Percentiles rank a stretch among this genome's conserved stretches.
Conservation (phyloP, 1,140 invertebrate genomes). For the Halictus rubicundus region DNA sequence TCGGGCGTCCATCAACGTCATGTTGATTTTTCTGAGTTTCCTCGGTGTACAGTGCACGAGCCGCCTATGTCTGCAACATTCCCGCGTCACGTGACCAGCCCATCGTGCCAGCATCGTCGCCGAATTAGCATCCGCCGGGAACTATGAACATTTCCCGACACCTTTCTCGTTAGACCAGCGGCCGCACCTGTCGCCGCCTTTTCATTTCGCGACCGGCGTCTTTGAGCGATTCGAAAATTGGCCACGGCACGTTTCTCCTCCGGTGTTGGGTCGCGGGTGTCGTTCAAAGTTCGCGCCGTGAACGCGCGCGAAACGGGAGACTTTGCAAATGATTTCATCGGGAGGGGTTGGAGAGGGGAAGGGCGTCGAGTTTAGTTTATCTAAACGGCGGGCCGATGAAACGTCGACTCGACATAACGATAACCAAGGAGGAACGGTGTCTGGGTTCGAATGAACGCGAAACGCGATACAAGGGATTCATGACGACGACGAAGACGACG, state of each 20-base stretch:
- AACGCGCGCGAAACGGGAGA: neutral
- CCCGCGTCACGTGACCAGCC: slow-evolving; percentile 59
- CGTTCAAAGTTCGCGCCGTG: neutral
- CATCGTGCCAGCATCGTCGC: neutral
- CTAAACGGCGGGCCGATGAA: neutral
- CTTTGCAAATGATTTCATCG: neutral
- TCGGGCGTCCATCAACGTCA: slow-evolving; percentile 35
- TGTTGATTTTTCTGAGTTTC: slow-evolving; percentile 47
- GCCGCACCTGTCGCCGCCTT: too few species aligned
- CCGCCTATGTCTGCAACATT: slow-evolving; percentile 19
- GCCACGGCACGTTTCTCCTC: too few species aligned
- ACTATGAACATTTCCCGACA: slow-evolving; percentile 10
- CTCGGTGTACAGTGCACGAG: slow-evolving; percentile 34
- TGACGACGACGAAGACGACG: too few species aligned
- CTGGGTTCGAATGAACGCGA: too few species aligned
- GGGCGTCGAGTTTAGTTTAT: neutral
- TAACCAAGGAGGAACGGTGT: neutral
- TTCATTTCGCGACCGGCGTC: neutral
- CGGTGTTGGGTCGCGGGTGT: too few species aligned
- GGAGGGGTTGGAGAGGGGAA: too few species aligned
- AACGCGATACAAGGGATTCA: neutral
- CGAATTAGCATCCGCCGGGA: neutral
- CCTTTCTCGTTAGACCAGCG: neutral
- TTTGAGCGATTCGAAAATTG: too few species aligned
- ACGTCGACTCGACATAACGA: neutral